Evolutionary conservation across 2,888 invertebrate species (phyloP).

Genomic region (Ditylenchus weischeri): DNA sequence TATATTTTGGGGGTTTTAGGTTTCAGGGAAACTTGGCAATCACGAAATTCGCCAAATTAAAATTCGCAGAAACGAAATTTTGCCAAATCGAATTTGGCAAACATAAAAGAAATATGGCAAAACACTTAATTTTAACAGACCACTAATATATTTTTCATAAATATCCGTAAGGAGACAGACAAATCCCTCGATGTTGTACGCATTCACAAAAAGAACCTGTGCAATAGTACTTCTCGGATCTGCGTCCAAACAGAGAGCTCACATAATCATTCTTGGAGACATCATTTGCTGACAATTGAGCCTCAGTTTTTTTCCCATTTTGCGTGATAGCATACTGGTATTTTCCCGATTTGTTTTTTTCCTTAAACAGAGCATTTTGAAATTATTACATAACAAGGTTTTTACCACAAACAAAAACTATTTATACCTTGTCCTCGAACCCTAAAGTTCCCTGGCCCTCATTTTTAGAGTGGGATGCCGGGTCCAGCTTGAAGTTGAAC

Average conservation of each 20-base stretch:
- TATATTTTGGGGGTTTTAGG: too few species aligned
- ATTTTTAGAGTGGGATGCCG: slow-evolving; percentile 48
- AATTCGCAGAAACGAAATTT: too few species aligned
- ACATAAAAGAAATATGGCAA: too few species aligned
- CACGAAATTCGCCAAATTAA: too few species aligned
- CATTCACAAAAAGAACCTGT: slow-evolving; percentile 32
- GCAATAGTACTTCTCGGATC: slow-evolving; percentile 56
- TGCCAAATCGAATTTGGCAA: too few species aligned
- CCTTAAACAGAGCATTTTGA: too few species aligned
- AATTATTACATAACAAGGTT: not conserved
- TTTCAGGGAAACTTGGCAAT: too few species aligned
- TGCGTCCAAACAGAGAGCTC: slow-evolving; percentile 51
- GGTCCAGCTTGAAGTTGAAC: slow-evolving; percentile 53
- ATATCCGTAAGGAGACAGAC: too few species aligned
- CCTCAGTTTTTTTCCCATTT: slow-evolving; percentile 52
- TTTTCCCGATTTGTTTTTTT: slow-evolving; percentile 43
- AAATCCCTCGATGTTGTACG: too few species aligned
- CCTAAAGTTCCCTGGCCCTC: slow-evolving; percentile 48
- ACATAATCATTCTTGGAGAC: slow-evolving; percentile 41
- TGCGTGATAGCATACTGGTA: slow-evolving; percentile 56
- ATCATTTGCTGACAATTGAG: slow-evolving; percentile 48
- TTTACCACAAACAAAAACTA: slow-evolving; percentile 9
- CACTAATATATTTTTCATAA: too few species aligned
- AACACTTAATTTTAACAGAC: too few species aligned
- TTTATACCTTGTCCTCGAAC: slow-evolving; percentile 47